Evolutionary conservation across 2,888 invertebrate genomes (phyloP), one percentile per base, ranked within the genome.

Genomic region (Scaptomyza cyrtandrae): DNA sequence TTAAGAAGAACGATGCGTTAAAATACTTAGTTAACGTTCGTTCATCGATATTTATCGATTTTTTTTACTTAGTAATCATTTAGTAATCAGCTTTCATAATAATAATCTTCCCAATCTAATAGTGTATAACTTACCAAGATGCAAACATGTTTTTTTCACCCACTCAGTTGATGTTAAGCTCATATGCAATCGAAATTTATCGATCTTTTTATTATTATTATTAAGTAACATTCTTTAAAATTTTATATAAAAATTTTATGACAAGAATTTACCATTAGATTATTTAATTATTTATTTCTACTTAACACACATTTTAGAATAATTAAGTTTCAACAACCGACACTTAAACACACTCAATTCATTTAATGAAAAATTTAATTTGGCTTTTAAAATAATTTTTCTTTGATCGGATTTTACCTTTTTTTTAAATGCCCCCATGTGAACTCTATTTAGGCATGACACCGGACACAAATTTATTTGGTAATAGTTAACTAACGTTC

Each of bases 401-500:
- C 13, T 24, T 24, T 24, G 24, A 24, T 24, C 24, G 24, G 1
- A 24, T 24, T 19, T 37, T 31, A 16, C 24, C 1, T 6, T 41
- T 11, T 39, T 19, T 1, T 3, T 29, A 37, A 63, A 13, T 43
- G 29, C 37, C 62, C 43, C 43, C 43, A 9, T 55, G 9, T 16
- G 24, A 19, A 33, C 41, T 48, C 16, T 39, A 27, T 58, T 58
- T 39, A 44, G 10, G 14, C 41, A 10, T 41, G 41, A 16, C 41
- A 50, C 41, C 46, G 39, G 43, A 58, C 50, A 50, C 33, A 44
- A 33, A 43, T 48, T 48, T 19, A 24, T 24, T 24, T 24, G 44
- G 53, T 55, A 24, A 3, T 62, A 46, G 61, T 49, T 61, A 53
- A 61, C 49, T 56, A 56, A 71, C 35, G 24, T 56, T 67, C 61